A percentile compares a stretch with the other conserved stretches of the same genome.
Evolutionary conservation across 2,888 invertebrate genomes (phyloP).

Genomic region (Lithophane ornitopus): DNA sequence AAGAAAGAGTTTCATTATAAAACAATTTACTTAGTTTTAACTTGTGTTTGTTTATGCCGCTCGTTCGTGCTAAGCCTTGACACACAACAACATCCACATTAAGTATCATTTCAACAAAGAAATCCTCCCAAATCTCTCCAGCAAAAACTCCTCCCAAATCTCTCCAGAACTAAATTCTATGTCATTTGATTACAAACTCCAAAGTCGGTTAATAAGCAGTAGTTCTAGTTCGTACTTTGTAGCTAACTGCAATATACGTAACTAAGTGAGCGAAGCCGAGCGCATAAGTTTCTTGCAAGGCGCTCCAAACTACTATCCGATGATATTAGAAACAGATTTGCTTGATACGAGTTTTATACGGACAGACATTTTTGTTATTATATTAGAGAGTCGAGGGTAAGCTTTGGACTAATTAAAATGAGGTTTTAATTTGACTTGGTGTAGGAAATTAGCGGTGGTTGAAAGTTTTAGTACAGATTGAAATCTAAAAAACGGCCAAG

Average conservation of each 20-base stretch:
- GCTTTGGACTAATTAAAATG: slow-evolving; percentile 39
- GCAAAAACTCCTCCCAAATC: not conserved
- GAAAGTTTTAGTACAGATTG: not conserved
- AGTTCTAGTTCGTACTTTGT: slow-evolving; percentile 33
- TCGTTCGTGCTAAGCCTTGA: too few species aligned
- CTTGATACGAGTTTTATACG: slow-evolving; percentile 76
- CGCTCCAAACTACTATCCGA: slow-evolving; percentile 69
- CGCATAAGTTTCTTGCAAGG: slow-evolving; percentile 60
- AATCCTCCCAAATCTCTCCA: not conserved
- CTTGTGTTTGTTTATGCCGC: too few species aligned
- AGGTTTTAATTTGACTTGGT: not conserved
- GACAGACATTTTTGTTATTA: slow-evolving; percentile 63
- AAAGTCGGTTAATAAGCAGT: slow-evolving; percentile 40
- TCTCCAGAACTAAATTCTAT: slow-evolving; percentile 25
- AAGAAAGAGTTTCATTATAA: too few species aligned
- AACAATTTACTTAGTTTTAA: too few species aligned
- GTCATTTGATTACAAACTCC: slow-evolving; percentile 37
- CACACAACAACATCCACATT: not conserved
- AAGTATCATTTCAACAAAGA: not conserved
- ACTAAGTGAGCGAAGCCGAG: slow-evolving; percentile 24
- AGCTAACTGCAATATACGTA: slow-evolving; percentile 66
- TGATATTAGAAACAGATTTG: slow-evolving; percentile 81
- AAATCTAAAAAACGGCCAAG: too few species aligned
- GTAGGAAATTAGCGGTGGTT: not conserved
- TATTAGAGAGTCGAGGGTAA: slow-evolving; percentile 13